Conservation (phyloP, 2,113 vertebrate genomes). For the Blennius ocellaris region DNA sequence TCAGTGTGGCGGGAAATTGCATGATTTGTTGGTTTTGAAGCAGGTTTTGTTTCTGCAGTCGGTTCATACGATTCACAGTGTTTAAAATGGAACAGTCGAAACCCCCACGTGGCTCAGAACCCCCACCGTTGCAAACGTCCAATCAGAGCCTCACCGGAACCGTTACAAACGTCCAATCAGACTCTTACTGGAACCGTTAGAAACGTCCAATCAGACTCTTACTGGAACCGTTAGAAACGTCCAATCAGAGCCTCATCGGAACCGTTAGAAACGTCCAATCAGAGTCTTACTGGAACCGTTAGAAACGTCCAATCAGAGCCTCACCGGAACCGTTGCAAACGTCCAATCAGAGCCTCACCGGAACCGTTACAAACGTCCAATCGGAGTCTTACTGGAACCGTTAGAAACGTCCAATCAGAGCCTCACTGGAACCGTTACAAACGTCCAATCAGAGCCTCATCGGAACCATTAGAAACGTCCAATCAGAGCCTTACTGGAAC, state of each 20-base stretch:
- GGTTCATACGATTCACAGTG: constrained; percentile 81
- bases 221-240: constrained; percentile 60
- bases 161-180: constrained; percentile 13
- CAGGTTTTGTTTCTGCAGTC: constrained; percentile 48
- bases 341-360: constrained; percentile 29
- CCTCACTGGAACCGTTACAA: constrained; percentile 52
- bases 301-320: constrained; percentile 27
- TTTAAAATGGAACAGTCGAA: constrained; percentile 73
- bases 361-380: too few relatives aligned
- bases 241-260: constrained; percentile 19
- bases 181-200: constrained; percentile 14
- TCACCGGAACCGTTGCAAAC: constrained; percentile 51
- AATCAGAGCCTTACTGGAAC: too few relatives aligned
- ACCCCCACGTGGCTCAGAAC: constrained; percentile 51
- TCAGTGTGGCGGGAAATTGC: constrained; percentile 57
- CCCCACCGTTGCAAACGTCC: constrained; percentile 61
- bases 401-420: constrained; percentile 34
- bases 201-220: too few relatives aligned
- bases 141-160: constrained; percentile 18
- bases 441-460: constrained; percentile 29
- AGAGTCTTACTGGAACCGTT: too few relatives aligned
- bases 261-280: too few relatives aligned
- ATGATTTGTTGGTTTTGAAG: constrained; percentile 53
- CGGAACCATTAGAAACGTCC: too few relatives aligned
- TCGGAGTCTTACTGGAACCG: too few relatives aligned